These are phyloP conservation scores for Hycleus cichorii DNA, from an alignment of 1,140 invertebrate species.

Conservation along the genomic window DNA sequence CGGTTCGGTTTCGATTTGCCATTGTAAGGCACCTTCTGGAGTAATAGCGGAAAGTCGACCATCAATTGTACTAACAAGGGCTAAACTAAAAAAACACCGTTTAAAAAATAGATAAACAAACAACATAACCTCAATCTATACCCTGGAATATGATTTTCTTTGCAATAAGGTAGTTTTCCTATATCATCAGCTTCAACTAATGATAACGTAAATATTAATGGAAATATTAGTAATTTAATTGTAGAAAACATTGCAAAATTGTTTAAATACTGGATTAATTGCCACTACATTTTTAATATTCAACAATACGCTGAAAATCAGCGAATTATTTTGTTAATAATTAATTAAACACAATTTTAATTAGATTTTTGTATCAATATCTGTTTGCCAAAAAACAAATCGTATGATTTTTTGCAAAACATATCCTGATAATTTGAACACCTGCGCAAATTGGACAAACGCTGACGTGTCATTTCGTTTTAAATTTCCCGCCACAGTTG, in stretches of 20 bases:
- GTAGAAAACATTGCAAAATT: background rate
- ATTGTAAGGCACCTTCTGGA: slow-evolving; percentile 60
- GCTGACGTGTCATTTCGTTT: too few species aligned
- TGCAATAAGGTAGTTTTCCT: background rate
- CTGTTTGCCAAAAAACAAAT: too few species aligned
- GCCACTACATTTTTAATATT: background rate
- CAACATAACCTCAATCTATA: background rate
- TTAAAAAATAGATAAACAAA: background rate
- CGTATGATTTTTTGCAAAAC: background rate
- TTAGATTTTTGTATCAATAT: background rate
- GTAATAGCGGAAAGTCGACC: slow-evolving; percentile 74
- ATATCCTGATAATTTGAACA: background rate
- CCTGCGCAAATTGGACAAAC: background rate
- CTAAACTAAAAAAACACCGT: slow-evolving; percentile 47
- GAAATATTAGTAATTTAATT: background rate
- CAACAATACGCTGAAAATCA: too few species aligned
- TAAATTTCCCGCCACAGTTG: too few species aligned
- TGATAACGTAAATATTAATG: background rate
- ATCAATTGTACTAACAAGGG: slow-evolving; percentile 84
- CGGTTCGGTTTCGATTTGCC: slow-evolving; percentile 66
- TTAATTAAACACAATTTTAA: too few species aligned
- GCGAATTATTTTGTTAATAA: too few species aligned
- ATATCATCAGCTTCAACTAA: background rate
- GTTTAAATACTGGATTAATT: background rate
- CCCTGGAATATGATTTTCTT: background rate